Conservation (phyloP, 2,797 vertebrate species). For the Oreochromis grahami region DNA sequence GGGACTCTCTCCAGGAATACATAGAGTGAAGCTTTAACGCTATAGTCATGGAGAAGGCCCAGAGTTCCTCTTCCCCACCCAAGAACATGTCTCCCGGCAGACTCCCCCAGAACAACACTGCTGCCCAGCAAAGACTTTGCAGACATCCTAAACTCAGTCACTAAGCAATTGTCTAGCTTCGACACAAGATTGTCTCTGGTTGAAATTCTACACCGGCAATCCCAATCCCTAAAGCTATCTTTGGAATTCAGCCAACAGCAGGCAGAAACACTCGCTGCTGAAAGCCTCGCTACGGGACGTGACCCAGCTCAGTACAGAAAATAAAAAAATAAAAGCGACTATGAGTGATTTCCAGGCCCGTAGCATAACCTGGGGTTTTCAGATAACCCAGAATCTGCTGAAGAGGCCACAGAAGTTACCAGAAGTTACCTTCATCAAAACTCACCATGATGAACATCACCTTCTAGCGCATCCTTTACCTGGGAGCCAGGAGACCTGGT, state of each 20-base stretch:
- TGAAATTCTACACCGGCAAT: not conserved
- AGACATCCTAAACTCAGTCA: not conserved
- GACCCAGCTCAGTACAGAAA: not conserved
- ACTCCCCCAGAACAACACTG: not conserved
- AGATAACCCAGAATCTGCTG: not conserved
- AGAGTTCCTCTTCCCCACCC: not conserved
- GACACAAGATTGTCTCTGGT: not conserved
- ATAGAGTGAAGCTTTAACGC: accelerated
- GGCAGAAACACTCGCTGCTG: no score
- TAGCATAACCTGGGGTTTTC: not conserved
- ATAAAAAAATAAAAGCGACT: not conserved
- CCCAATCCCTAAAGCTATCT: not conserved
- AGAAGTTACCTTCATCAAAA: not conserved
- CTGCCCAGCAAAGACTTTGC: not conserved
- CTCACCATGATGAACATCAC: not conserved
- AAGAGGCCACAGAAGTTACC: not conserved
- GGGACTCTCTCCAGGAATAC: not conserved
- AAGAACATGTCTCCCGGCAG: not conserved
- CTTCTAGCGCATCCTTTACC: not conserved
- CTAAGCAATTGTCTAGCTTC: not conserved
- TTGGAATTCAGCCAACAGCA: not conserved
- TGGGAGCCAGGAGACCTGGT: not conserved
- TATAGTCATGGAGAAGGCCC: not conserved
- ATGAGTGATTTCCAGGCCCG: not conserved
- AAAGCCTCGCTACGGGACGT: no score